phyloP scores from a whole-genome alignment of 1,140 invertebrate genomes.

The Oedothorax gibbosus region DNA sequence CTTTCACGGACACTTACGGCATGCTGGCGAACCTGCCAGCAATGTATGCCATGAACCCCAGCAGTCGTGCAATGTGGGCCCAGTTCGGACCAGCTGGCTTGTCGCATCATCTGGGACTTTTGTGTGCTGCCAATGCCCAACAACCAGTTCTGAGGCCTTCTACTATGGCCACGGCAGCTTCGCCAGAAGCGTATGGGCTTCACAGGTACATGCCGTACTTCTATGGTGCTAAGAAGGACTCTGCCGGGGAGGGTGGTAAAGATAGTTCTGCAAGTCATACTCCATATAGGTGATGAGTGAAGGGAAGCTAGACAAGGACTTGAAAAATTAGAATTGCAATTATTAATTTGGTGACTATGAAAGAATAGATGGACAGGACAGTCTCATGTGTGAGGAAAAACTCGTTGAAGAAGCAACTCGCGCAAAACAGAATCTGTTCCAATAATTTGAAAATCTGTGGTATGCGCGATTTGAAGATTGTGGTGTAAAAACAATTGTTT shows the following conservation, averaged over 20 bases:
- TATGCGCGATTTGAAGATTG: too few species aligned
- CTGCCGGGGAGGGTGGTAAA: slow-evolving; percentile 15
- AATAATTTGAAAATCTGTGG: too few species aligned
- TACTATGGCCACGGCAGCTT: background rate
- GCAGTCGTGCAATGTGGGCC: slow-evolving; percentile 41
- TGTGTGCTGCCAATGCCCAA: slow-evolving; percentile 34
- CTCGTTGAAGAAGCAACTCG: too few species aligned
- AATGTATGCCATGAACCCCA: slow-evolving; percentile 49
- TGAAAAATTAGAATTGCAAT: background rate
- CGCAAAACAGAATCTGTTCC: too few species aligned
- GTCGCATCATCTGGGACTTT: slow-evolving; percentile 49
- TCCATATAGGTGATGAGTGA: slow-evolving; percentile 32
- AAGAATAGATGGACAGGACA: too few species aligned
- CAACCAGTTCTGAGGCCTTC: slow-evolving; percentile 30
- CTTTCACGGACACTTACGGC: slow-evolving; percentile 56
- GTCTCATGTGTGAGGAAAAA: too few species aligned
- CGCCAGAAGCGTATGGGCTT: slow-evolving; percentile 37
- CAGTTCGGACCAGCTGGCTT: slow-evolving; percentile 44
- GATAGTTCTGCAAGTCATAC: slow-evolving; percentile 40
- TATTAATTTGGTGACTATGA: slow-evolving; percentile 2
- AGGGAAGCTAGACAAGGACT: background rate
- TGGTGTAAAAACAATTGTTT: too few species aligned
- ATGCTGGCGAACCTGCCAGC: slow-evolving; percentile 45
- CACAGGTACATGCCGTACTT: slow-evolving; percentile 59
- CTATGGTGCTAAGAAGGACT: slow-evolving; percentile 31